phyloP scores from a whole-genome alignment of 2,888 invertebrate genomes.

The Mimachlamys varia region DNA sequence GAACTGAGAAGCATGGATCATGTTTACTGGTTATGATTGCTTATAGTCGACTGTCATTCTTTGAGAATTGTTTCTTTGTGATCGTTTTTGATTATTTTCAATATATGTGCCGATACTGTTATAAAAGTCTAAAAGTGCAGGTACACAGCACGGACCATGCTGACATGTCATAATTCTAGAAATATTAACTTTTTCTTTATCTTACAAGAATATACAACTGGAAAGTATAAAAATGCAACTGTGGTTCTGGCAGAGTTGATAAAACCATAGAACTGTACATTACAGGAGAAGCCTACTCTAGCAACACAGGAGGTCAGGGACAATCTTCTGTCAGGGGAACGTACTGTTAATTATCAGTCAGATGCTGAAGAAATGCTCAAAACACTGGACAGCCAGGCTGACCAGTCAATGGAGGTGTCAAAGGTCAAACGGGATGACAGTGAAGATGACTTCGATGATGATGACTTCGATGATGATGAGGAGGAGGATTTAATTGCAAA shows the following conservation, averaged over 20 bases:
- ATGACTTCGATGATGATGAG: slow-evolving; percentile 44
- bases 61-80: too few species aligned
- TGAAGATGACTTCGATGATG: slow-evolving; percentile 47
- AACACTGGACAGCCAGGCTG: slow-evolving; percentile 26
- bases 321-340: slow-evolving; percentile 52
- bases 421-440: slow-evolving; percentile 28
- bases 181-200: too few species aligned
- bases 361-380: slow-evolving; percentile 76
- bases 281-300: slow-evolving; percentile 67
- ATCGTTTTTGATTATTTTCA: too few species aligned
- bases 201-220: too few species aligned
- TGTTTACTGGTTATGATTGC: too few species aligned
- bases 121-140: too few species aligned
- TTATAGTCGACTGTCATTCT: too few species aligned
- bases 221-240: too few species aligned
- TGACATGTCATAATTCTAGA: too few species aligned
- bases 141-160: too few species aligned
- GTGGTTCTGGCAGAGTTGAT: not conserved
- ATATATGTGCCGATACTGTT: too few species aligned
- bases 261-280: not conserved
- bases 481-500: slow-evolving; percentile 58
- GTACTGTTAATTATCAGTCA: slow-evolving; percentile 65
- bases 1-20: too few species aligned
- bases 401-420: slow-evolving; percentile 46
- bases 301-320: slow-evolving; percentile 59